phyloP scores from a whole-genome alignment of 2,888 invertebrate genomes.

The Amblyteles armatorius region DNA sequence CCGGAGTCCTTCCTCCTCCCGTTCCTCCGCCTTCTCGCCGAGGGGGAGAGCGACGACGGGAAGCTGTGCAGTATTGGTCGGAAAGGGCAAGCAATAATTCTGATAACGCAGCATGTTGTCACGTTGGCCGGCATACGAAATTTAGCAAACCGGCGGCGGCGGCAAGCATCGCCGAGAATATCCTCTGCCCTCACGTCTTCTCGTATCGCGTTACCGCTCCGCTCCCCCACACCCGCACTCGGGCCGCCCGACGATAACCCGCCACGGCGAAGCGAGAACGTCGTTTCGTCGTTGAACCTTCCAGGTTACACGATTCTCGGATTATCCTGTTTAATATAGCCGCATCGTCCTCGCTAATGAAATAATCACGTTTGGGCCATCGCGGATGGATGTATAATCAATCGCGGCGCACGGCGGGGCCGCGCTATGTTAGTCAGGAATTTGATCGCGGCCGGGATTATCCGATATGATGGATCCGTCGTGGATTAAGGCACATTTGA shows the following conservation, averaged over 20 bases:
- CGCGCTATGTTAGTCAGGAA: not conserved
- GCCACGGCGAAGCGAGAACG: conserved; percentile 39
- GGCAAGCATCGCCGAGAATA: conserved; percentile 69
- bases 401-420: not conserved
- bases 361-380: not conserved
- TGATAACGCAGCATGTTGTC: conserved; percentile 84
- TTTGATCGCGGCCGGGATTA: not conserved
- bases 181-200: conserved; percentile 53
- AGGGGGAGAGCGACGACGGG: conserved; percentile 49
- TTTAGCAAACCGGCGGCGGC: conserved; percentile 66
- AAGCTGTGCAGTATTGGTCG: conserved; percentile 64
- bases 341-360: not conserved
- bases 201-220: conserved; percentile 28
- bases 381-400: not conserved
- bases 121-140: conserved; percentile 83
- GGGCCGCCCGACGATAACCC: conserved; percentile 21
- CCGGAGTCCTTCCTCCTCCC: conserved; percentile 42
- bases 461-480: not conserved
- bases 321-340: conserved; percentile 48
- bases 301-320: conserved; percentile 50
- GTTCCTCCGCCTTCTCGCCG: conserved; percentile 28
- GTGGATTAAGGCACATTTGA: not conserved
- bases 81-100: conserved; percentile 80
- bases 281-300: conserved; percentile 53
- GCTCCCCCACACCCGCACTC: conserved; percentile 9